Base-by-base conservation (phyloP, 1,140 invertebrate genomes). In the Choristoneura fumiferana region DNA sequence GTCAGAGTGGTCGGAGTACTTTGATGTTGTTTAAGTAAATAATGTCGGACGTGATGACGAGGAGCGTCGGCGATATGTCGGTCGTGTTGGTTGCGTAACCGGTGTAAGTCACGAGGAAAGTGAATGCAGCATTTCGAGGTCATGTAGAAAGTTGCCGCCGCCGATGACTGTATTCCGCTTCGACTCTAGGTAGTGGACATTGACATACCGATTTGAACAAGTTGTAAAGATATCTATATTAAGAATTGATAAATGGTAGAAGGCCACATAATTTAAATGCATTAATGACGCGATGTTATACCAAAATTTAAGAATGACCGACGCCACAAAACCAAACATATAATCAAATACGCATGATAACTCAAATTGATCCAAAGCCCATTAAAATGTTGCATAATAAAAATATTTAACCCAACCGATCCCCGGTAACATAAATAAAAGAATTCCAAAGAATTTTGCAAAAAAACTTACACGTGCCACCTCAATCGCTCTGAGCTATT, bases 101-200 rank as follows among this genome's bases (percentile, higher is more conserved):
- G 80, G 82, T 84, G 80, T 78, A 78, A 72, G 74, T 78, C 76
- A 75, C 73, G 79, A 86, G 74, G 85, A 89, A 89, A 89, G 85
- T 89, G 85, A 89, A 87, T 82, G 81, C 81, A 83, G 80, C 79
- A 86, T 79, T 88, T 86, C 78, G 85, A 89, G 86, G 86, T 89
- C 86, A 73, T 76, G 69, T 87, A 89, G 84, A 89, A 89, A 89
- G 86, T 89, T 81, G 71, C 72, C 76, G 73, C 54, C 68, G 65
- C 69, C 62, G 68, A 59, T 70, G 72, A 66, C 52, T 38, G 49
- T 63, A 64, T 65, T 57, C 37, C 58, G 55, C 63, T 57, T 66
- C 61, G 62, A 58, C 59, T 61, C 39, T 35, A 65, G 64, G 58
- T 63, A 58, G 67, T 65, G 70, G 70, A 54, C 49, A 54, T 37